Evolutionary conservation across 2,888 invertebrate species (phyloP), one percentile per base, ranked within the genome.

Genomic region (Trisateles emortualis): DNA sequence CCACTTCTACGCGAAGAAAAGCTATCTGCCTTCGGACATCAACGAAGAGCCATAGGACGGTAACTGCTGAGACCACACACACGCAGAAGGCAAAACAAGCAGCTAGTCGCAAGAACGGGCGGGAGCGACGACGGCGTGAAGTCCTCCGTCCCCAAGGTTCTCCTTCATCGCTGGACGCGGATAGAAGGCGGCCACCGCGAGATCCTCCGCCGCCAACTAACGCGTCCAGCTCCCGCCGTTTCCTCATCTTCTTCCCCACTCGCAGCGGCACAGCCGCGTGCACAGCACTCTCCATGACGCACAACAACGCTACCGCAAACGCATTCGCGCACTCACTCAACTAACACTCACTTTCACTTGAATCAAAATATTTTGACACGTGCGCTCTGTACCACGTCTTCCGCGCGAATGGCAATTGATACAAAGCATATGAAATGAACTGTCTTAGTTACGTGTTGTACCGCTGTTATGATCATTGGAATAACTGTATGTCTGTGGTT

Each of bases 241-340:
- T 96, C 78, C 95, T 93, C 95, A 96, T 96, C 88, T 96, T 96
- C 87, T 96, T 96, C 66, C 93, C 83, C 90, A 95, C 87, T 90
- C 95, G 81, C 88, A 95, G 84, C 94, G 95, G 86, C 90, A 94
- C 88, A 80, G 94, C 81, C 92, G 94, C 86, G 91, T 95, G 93
- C 94, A 95, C 92, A 58, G 87, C 90, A 72, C 88, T 91, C 87
- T 92, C 92, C 92, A 92, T 92, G 47, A 72, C 81, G 73, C 73
- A 73, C 69, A 56, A 55, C 48, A 69, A 70, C 78, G 86, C 88
- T 90, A 90, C 86, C 90, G 88, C 72, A 71, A 68, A 83, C 81
- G 74, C 91, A 90, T 90, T 72, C 87, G 89, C 81, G 58, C 83
- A 64, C 59, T 67, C 58, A 73, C 58, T 47, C 59, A 30, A 26